Evolutionary conservation across 2,888 invertebrate genomes (phyloP).

Genomic region (Tenthredo distinguenda): DNA sequence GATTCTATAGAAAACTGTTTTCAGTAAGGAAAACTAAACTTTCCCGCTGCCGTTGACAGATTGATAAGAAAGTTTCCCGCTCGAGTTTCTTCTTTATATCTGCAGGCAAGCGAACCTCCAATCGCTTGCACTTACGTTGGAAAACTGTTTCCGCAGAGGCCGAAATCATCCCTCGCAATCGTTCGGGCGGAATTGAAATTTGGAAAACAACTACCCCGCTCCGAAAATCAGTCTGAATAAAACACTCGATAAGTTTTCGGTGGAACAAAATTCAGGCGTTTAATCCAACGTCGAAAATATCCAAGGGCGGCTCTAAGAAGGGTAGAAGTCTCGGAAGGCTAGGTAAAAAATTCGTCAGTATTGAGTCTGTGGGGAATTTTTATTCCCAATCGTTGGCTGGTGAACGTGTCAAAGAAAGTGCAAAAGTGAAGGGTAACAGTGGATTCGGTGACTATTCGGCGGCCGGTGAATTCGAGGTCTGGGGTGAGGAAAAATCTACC

Average conservation of each 20-base stretch:
- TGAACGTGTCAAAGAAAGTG: conserved; percentile 52
- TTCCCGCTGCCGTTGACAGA: conserved; percentile 69
- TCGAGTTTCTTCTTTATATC: conserved; percentile 61
- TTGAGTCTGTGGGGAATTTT: conserved; percentile 52
- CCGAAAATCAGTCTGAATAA: neutral
- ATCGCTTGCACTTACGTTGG: neutral
- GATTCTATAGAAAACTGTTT: conserved; percentile 41
- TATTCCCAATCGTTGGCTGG: conserved; percentile 42
- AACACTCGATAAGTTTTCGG: neutral
- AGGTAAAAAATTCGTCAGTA: conserved; percentile 43
- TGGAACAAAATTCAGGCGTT: conserved; percentile 23
- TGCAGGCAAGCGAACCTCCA: conserved; percentile 7
- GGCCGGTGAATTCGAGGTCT: conserved; percentile 76
- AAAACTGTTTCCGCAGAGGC: neutral
- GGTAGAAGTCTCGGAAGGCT: conserved; percentile 42
- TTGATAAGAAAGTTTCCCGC: conserved; percentile 70
- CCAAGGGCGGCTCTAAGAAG: conserved; percentile 43
- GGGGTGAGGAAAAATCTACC: conserved; percentile 74
- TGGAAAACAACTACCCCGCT: neutral
- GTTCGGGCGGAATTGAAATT: neutral
- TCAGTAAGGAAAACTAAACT: conserved; percentile 64
- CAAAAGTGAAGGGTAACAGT: conserved; percentile 75
- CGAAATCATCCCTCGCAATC: neutral
- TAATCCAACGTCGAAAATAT: conserved; percentile 6
- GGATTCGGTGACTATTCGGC: conserved; percentile 77